These are phyloP conservation scores for Episyrphus balteatus DNA, from an alignment of 1,140 invertebrate genomes.

Conservation along the genomic window DNA sequence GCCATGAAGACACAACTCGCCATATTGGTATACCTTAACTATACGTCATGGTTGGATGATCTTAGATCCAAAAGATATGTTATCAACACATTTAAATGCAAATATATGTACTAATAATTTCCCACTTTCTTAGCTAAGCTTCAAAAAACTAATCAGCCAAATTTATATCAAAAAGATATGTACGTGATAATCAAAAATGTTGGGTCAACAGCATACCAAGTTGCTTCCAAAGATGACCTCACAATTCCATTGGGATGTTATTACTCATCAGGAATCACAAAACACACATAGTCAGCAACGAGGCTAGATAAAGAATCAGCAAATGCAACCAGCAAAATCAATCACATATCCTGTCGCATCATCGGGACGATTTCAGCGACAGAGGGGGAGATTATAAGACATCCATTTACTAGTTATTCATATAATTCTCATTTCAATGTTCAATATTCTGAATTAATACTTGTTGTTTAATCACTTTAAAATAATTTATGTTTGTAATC, in stretches of 20 bases:
- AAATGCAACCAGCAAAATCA: neutral
- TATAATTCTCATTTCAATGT: too few species aligned
- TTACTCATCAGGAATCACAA: neutral
- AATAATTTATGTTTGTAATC: too few species aligned
- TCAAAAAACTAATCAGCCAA: neutral
- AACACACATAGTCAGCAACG: neutral
- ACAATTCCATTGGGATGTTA: neutral
- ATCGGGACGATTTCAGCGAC: too few species aligned
- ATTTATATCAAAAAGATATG: neutral
- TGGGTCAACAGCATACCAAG: neutral
- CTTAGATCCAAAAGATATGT: neutral
- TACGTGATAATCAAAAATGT: neutral
- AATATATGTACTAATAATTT: too few species aligned
- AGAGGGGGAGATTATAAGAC: too few species aligned
- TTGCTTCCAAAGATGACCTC: neutral
- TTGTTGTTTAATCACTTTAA: too few species aligned
- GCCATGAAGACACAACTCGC: conserved; percentile 35
- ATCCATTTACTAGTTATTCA: too few species aligned
- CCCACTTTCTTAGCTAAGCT: too few species aligned
- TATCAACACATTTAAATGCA: conserved; percentile 1
- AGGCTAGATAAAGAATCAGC: neutral
- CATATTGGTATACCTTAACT: conserved; percentile 7
- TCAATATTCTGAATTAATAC: too few species aligned
- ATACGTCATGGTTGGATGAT: neutral
- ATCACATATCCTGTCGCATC: too few species aligned